Evolutionary conservation across 2,797 vertebrate species (phyloP).

Genomic region (Pseudomugil gertrudae): DNA sequence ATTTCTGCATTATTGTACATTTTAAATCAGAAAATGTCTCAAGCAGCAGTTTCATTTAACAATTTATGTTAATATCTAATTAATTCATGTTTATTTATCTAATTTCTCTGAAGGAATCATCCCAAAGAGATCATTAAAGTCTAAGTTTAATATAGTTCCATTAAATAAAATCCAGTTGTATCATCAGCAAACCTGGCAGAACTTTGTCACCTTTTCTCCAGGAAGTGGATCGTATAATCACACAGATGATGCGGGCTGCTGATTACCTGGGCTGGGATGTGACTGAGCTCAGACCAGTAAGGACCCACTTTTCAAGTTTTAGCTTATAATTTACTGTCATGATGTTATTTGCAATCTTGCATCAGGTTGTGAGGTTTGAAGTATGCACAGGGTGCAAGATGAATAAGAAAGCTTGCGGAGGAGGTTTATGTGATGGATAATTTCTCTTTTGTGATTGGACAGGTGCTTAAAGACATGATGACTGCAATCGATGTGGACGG

Average conservation of each 20-base stretch:
- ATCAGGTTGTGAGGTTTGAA: background rate
- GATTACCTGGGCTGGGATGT: constrained; percentile 94
- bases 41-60: background rate
- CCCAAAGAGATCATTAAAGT: too few relatives aligned
- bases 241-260: constrained; percentile 92
- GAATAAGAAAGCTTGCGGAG: background rate
- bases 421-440: background rate
- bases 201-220: constrained; percentile 55
- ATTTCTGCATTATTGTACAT: background rate
- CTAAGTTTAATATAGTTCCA: background rate
- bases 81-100: too few relatives aligned
- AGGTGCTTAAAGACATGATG: constrained; percentile 95
- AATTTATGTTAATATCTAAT: too few relatives aligned
- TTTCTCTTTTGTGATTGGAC: constrained; percentile 11
- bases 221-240: constrained; percentile 93
- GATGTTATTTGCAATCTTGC: background rate
- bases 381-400: background rate
- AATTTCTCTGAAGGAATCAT: too few relatives aligned
- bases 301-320: constrained; percentile 20
- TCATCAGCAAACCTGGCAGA: background rate
- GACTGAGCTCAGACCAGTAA: constrained; percentile 89
- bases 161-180: background rate
- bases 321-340: background rate
- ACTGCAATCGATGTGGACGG: constrained; percentile 88
- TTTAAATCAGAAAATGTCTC: too few relatives aligned